These are phyloP conservation scores for Drosophila mettleri DNA, from an alignment of 2,888 invertebrate species.

Conservation along the genomic window DNA sequence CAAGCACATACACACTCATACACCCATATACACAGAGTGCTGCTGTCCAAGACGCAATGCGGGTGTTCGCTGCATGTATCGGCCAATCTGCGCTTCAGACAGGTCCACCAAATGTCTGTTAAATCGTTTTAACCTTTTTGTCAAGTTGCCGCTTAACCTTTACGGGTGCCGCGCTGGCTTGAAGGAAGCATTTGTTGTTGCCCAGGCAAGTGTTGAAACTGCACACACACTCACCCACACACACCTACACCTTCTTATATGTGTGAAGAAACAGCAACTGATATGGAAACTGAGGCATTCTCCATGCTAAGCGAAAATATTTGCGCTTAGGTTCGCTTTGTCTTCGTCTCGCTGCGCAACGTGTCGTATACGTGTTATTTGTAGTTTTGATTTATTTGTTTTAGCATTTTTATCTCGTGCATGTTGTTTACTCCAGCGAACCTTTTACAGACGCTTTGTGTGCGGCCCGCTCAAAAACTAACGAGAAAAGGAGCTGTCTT, in stretches of 20 bases:
- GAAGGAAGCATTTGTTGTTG: conserved; percentile 72
- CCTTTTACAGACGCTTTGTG: conserved; percentile 49
- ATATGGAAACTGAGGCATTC: conserved; percentile 30
- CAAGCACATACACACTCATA: conserved; percentile 25
- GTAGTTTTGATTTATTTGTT: conserved; percentile 75
- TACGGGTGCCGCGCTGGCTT: conserved; percentile 73
- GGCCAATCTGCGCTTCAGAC: conserved; percentile 42
- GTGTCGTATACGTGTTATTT: conserved; percentile 71
- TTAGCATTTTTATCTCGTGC: conserved; percentile 59
- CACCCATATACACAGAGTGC: conserved; percentile 10
- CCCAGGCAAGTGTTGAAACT: conserved; percentile 63
- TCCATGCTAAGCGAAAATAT: conserved; percentile 42
- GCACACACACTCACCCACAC: conserved; percentile 19
- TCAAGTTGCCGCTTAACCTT: conserved; percentile 83
- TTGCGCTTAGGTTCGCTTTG: conserved; percentile 19
- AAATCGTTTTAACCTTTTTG: conserved; percentile 82
- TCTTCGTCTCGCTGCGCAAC: conserved; percentile 35
- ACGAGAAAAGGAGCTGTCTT: background rate
- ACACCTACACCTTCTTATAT: background rate
- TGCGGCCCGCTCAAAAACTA: conserved; percentile 35
- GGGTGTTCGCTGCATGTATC: conserved; percentile 53
- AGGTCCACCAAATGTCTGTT: conserved; percentile 71
- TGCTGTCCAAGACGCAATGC: conserved; percentile 55
- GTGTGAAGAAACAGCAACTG: conserved; percentile 11
- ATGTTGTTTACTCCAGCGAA: conserved; percentile 37